Conservation (phyloP, 2,888 invertebrate species). For the Neria commutata region DNA sequence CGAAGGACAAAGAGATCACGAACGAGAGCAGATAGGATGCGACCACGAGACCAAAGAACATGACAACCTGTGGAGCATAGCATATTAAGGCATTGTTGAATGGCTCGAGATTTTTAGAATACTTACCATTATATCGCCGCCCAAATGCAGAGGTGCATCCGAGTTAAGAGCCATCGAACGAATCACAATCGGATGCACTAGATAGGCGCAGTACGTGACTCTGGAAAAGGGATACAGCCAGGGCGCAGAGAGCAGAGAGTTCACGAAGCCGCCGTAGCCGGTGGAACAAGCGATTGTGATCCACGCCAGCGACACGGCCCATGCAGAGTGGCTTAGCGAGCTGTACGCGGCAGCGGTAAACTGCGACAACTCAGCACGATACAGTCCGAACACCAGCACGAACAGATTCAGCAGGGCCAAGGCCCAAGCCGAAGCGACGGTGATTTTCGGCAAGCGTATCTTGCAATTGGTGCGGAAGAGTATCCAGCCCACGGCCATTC, state of each 20-base stretch:
- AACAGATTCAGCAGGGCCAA: constrained; percentile 71
- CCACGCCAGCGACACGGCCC: constrained; percentile 83
- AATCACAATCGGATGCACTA: constrained; percentile 83
- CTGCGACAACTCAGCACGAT: constrained; percentile 72
- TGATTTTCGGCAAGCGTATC: constrained; percentile 73
- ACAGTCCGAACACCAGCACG: constrained; percentile 79
- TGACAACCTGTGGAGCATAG: constrained; percentile 68
- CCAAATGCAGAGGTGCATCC: constrained; percentile 82
- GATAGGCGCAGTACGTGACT: constrained; percentile 85
- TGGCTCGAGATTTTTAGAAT: not conserved
- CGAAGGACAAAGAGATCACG: constrained; percentile 79
- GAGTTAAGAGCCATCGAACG: constrained; percentile 80
- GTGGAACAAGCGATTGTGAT: constrained; percentile 84
- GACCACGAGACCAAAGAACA: constrained; percentile 82
- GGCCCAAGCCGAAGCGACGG: constrained; percentile 74
- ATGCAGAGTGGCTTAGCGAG: constrained; percentile 80
- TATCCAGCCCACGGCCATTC: constrained; percentile 84
- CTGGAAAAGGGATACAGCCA: constrained; percentile 83
- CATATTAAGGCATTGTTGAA: not conserved
- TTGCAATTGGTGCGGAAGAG: constrained; percentile 82
- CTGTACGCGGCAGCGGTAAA: constrained; percentile 78
- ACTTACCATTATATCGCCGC: constrained; percentile 76
- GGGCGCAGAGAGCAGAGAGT: constrained; percentile 75
- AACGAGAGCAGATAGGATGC: constrained; percentile 80
- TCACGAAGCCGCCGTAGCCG: constrained; percentile 82